These are phyloP conservation scores for Tetrao urogallus DNA, from an alignment of 2,113 vertebrate species.

Conservation along the genomic window DNA sequence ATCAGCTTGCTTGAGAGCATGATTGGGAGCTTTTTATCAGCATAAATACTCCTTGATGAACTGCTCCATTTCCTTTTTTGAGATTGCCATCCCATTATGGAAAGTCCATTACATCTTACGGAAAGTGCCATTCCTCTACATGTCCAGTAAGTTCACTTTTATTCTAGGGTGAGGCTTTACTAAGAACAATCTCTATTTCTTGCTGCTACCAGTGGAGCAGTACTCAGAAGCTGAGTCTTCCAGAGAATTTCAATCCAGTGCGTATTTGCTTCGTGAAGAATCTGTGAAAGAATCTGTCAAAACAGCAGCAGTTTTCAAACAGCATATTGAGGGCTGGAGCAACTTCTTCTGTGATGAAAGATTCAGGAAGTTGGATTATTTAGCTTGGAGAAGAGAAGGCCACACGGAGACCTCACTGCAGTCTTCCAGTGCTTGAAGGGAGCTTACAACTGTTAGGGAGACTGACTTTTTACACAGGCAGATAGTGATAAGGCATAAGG, in stretches of 20 bases:
- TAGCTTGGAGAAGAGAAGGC: too few relatives aligned
- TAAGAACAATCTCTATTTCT: neutral
- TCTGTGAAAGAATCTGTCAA: neutral
- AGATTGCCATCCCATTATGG: neutral
- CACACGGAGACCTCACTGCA: too few relatives aligned
- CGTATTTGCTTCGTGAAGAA: neutral
- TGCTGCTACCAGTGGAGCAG: neutral
- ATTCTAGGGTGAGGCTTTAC: neutral
- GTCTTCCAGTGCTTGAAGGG: too few relatives aligned
- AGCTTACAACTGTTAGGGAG: too few relatives aligned
- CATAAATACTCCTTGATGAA: neutral
- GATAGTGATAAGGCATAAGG: too few relatives aligned
- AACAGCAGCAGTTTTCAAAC: neutral
- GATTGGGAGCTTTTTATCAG: neutral
- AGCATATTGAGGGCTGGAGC: neutral
- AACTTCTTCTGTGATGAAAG: too few relatives aligned
- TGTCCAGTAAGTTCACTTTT: fast-evolving
- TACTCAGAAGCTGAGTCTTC: neutral
- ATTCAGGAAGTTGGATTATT: too few relatives aligned
- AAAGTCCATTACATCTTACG: neutral
- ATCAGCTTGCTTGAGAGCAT: too few relatives aligned
- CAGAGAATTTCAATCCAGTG: neutral
- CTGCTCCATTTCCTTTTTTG: neutral
- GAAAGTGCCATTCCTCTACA: neutral
- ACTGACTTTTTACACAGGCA: too few relatives aligned